These are phyloP conservation scores for Hapalemur alaotrensis DNA, from an alignment of 2,797 vertebrate genomes.

Conservation along the genomic window DNA sequence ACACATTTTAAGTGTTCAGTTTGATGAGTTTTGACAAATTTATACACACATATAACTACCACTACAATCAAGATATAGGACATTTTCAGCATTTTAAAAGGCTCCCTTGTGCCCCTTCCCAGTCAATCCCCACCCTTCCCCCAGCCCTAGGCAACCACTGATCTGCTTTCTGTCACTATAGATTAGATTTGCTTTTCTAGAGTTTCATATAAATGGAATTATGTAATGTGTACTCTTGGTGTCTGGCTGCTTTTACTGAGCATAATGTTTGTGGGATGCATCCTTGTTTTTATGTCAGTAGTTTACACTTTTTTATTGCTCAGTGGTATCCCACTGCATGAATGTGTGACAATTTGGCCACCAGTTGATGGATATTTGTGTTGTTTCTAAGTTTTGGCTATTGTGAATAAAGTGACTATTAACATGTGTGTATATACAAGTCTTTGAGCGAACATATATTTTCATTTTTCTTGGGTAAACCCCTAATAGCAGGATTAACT, in stretches of 20 bases:
- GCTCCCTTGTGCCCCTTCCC: conserved; percentile 34
- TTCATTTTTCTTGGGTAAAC: not conserved
- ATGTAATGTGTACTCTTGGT: conserved; percentile 25
- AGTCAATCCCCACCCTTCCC: not conserved
- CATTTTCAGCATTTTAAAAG: conserved; percentile 40
- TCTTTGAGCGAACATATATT: not conserved
- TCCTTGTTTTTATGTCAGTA: not conserved
- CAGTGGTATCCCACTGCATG: not conserved
- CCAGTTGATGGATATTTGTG: not conserved
- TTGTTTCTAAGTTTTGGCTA: not conserved
- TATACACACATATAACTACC: not conserved
- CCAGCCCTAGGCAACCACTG: conserved; percentile 13
- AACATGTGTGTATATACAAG: not conserved
- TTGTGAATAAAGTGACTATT: not conserved
- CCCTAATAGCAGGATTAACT: not conserved
- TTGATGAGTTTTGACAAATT: conserved; percentile 50
- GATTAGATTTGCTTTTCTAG: conserved; percentile 60
- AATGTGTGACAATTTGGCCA: not conserved
- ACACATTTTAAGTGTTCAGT: conserved; percentile 46
- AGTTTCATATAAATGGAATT: conserved; percentile 66
- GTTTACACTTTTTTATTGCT: not conserved
- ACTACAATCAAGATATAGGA: not conserved
- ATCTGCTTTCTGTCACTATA: conserved; percentile 55
- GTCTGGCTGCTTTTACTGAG: conserved; percentile 2
- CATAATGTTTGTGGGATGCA: conserved; percentile 30